These are phyloP conservation scores for Hydropotes inermis DNA, from an alignment of 2,113 vertebrate genomes.

Conservation along the genomic window DNA sequence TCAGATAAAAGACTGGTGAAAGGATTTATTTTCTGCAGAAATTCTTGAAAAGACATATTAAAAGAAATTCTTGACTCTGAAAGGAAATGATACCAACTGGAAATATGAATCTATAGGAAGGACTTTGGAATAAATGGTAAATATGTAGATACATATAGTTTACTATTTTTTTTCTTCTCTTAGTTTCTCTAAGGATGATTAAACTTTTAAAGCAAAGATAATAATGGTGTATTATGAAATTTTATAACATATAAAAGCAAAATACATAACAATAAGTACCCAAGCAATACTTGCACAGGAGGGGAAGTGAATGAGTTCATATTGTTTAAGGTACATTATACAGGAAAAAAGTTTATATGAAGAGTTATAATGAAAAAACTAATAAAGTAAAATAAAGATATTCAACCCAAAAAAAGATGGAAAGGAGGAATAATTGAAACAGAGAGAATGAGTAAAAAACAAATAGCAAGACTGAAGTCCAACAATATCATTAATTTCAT, in stretches of 20 bases:
- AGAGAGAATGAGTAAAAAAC: neutral
- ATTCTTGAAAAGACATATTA: neutral
- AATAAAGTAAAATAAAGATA: neutral
- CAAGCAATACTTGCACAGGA: neutral
- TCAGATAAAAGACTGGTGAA: neutral
- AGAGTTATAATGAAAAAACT: neutral
- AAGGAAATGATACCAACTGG: neutral
- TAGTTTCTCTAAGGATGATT: neutral
- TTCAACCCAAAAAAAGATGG: neutral
- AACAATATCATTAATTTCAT: neutral
- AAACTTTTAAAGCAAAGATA: constrained; percentile 10
- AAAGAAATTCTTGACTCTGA: neutral
- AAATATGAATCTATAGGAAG: neutral
- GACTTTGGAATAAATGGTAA: neutral
- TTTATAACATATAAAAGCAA: neutral
- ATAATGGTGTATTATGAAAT: neutral
- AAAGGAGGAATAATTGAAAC: neutral
- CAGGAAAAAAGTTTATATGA: neutral
- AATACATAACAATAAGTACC: neutral
- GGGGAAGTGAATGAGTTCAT: neutral
- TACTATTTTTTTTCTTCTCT: neutral
- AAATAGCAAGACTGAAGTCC: neutral
- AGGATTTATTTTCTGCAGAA: neutral
- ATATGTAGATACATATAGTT: neutral
- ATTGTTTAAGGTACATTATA: neutral